Base-by-base conservation (phyloP, 2,888 invertebrate species). In the Rhimphoctona megacephalus region DNA sequence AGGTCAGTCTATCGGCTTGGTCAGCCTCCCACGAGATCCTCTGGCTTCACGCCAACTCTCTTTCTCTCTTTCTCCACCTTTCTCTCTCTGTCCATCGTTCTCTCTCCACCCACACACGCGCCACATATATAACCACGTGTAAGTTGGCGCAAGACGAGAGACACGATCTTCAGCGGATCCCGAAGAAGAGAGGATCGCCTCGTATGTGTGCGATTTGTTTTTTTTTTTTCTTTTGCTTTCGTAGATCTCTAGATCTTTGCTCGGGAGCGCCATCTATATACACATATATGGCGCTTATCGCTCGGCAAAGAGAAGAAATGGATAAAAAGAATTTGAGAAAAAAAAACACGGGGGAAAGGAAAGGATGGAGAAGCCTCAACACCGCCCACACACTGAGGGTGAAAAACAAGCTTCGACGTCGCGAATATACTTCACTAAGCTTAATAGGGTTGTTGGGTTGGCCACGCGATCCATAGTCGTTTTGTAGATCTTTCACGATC, bases 1-100 rank as follows among this genome's bases (percentile, higher is more conserved):
- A 92, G 93, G 93, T 93, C 93, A 93, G 92, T 92, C 93, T 92
- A 92, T 93, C 92, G 91, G 91, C 93, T 93, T 93, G 94, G 94
- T 94, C 93, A 94, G 93, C 93, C 93, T 93, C 94, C 94, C 92
- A 94, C 94, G 92, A 93, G 92, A 91, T 90, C 83, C 67, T 78
- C 89, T 93, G 94, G 93, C 93, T 90, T 90, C 90, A 85, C 89
- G 93, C 94, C 94, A 92, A 90, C 88, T 81, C 66, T 57, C 72
- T 54, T 66, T 57, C 52, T 52, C n/a, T 64, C n/a, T 46, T 66
- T 74, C 39, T 66, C 52, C 64, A 17, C 49, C 39, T 43, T 67
- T 67, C 57, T 57, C 57, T 57, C 43, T 80, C 17, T 19, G 22
- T 36, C 52, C 57, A 36, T 39, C 9, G 17, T 61, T 54, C 33